Evolutionary conservation across 2,888 invertebrate genomes (phyloP), one percentile per base, ranked within the genome.

Genomic region (Euzophera pinguis): DNA sequence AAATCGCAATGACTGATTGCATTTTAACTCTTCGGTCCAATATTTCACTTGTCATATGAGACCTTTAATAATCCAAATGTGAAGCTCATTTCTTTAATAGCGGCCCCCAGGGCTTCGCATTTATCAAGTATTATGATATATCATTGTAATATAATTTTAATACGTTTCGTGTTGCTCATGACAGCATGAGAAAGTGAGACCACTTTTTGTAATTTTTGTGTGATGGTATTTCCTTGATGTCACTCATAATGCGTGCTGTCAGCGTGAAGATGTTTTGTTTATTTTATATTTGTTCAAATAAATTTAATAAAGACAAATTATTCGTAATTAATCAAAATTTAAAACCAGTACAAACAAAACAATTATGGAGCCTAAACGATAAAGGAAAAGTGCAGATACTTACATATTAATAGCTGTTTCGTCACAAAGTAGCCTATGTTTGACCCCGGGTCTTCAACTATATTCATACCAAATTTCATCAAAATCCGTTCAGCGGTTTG

Each of bases 11-110:
- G 38, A 38, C 38, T 38, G 3, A 38, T 38, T 38, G 14, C 38
- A 13, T 13, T 7, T 13, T 38, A 38, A 38, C n/a, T 43, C 12
- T 29, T 29, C 12, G 12, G 27, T 12, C 29, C 27, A 43, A 43
- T 27, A 43, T 43, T 29, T 12, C 13, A 29, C 43, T 13, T 43
- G 43, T 43, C 43, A 43, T 29, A 29, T 27, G 29, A 43, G 43
- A 43, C 43, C 43, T 43, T 43, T 43, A 43, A 22, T 42, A 42
- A 27, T 29, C 43, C 29, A 43, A 43, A 43, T 43, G 29, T 29
- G 29, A 43, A 14, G 29, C n/a, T 41, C 41, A 29, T 43, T 12
- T 12, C 12, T 8, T 38, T 10, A 43, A 43, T 43, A 13, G 27
- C 43, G 8, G 43, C 29, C 29, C 9, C 41, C 22, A 22, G n/a